Evolutionary conservation across 2,797 vertebrate genomes (phyloP), one percentile per base, ranked within the genome.

Genomic region (Pangasius larnaudii): DNA sequence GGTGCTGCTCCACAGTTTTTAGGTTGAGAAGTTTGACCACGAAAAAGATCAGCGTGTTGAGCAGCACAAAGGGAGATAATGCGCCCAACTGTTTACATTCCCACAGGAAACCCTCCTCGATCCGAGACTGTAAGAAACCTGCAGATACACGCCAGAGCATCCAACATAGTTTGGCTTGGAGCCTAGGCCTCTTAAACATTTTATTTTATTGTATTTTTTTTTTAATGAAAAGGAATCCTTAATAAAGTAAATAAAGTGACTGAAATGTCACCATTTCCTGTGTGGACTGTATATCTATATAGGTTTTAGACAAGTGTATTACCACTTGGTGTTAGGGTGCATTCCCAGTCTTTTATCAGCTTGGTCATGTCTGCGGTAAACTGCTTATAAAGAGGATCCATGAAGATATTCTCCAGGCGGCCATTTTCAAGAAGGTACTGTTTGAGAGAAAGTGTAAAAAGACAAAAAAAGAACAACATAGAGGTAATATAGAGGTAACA

Each of bases 341-440:
- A 96, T 89, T 96, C 97, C 98, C 98, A 98, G 93, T 96, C 95
- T 93, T 95, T 97, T 92, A 99, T 94, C 93, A 99, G 97, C 93
- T 95, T 96, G 80, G 97, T 98, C 91, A 99, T 96, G 93, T 98
- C 97, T 71, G 96, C 92, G 93, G 97, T 97, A 95, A 99, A 99
- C 91, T 93, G 94, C 84, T 95, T 96, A 94, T 98, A 99, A 93
- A 97, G 97, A 91, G 96, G 94, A 90, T 99, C 98, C 13, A 96
- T 99, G 92, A 99, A 99, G 96, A 99, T 99, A 95, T 99, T 99
- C 94, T 99, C 98, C 94, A 98, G 97, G 90, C 98, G 97, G 91
- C 97, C 98, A 92, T 98, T 98, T 94, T 97, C 96, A 94, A 99
- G 99, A 89, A 99, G 97, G 95, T 98, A 97, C 98, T 99, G 93